These are phyloP conservation scores for Scolanthus callimorphus DNA, from an alignment of 92 coral and sea anemone genomes.

Conservation along the genomic window DNA sequence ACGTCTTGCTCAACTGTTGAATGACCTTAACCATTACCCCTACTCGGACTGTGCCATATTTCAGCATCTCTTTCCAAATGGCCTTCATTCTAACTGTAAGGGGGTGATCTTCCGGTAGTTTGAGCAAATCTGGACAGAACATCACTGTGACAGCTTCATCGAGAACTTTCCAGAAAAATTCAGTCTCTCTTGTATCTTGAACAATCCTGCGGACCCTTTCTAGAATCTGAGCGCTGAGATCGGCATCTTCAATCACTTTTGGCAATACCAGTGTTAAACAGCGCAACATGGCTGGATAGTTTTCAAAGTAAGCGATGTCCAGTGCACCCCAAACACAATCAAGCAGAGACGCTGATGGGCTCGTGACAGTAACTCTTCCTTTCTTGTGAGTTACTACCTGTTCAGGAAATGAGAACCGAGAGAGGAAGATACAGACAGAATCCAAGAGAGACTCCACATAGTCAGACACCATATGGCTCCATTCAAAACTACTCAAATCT, in stretches of 20 bases:
- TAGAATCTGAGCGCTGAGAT: slow-evolving; percentile 40
- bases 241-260: slow-evolving; percentile 38
- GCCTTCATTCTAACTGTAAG: slow-evolving; percentile 46
- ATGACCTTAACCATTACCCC: slow-evolving; percentile 82
- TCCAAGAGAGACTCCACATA: slow-evolving; percentile 71
- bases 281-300: slow-evolving; percentile 54
- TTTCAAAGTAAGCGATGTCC: slow-evolving; percentile 54
- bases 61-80: slow-evolving; percentile 51
- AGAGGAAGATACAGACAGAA: slow-evolving; percentile 47
- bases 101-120: slow-evolving; percentile 62
- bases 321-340: slow-evolving; percentile 69
- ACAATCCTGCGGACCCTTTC: slow-evolving; percentile 77
- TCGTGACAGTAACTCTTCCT: background rate
- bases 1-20: slow-evolving; percentile 65
- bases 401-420: slow-evolving; percentile 7
- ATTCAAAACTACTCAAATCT: slow-evolving; percentile 16
- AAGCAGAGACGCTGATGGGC: slow-evolving; percentile 29
- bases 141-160: slow-evolving; percentile 52
- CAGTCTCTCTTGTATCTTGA: slow-evolving; percentile 60
- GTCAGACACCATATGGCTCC: slow-evolving; percentile 73
- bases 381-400: background rate
- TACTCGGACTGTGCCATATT: slow-evolving; percentile 65
- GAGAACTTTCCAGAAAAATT: slow-evolving; percentile 70
- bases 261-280: slow-evolving; percentile 70
- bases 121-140: slow-evolving; percentile 67